Conservation (phyloP, 2,113 vertebrate genomes). For the Pelusios castaneus region DNA sequence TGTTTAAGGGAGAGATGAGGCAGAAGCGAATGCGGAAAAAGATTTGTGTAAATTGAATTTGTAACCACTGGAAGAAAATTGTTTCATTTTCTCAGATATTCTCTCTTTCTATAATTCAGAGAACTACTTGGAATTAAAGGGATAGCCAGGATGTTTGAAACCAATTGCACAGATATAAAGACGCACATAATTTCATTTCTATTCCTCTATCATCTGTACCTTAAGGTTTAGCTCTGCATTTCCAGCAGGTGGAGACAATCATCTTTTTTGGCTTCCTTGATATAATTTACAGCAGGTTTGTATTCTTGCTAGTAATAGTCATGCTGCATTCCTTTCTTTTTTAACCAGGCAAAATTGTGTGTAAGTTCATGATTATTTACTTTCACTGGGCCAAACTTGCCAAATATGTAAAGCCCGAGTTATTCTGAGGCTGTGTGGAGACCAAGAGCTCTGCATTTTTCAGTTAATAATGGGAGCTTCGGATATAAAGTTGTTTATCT, state of each 20-base stretch:
- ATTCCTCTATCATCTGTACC: accelerated
- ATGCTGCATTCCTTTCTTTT: background rate
- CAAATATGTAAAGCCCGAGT: background rate
- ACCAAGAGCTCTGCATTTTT: accelerated
- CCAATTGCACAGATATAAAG: background rate
- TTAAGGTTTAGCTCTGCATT: background rate
- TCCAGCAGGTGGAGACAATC: background rate
- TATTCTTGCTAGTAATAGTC: background rate
- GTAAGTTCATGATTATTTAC: background rate
- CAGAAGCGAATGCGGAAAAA: background rate
- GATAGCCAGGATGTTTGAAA: background rate
- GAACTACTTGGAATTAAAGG: background rate
- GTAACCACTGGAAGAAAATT: background rate
- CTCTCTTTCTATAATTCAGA: background rate
- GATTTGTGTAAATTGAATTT: background rate
- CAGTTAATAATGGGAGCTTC: background rate
- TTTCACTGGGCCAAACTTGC: background rate
- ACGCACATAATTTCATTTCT: background rate
- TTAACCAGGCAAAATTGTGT: background rate
- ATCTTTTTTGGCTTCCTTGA: background rate
- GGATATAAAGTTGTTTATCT: background rate
- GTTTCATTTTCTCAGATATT: background rate
- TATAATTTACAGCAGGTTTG: background rate
- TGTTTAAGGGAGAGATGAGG: background rate
- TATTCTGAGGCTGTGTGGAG: background rate